phyloP scores from a whole-genome alignment of 2,888 invertebrate species.

The Callyntrura guangdongensis region DNA sequence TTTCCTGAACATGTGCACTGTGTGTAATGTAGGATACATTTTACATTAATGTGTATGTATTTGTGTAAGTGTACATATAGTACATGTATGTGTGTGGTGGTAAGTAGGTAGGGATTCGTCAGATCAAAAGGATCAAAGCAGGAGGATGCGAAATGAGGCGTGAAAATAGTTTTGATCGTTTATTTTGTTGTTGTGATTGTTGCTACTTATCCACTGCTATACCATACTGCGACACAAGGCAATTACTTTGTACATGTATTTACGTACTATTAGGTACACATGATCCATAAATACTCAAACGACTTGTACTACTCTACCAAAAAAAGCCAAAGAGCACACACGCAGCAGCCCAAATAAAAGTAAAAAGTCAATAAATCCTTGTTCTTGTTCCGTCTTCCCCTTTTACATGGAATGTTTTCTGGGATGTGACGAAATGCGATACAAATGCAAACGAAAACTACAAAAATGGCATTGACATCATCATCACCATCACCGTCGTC shows the following conservation, averaged over 20 bases:
- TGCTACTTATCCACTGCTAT: neutral
- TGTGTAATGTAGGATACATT: neutral
- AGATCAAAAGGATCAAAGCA: conserved; percentile 33
- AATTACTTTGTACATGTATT: conserved; percentile 14
- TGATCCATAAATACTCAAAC: neutral
- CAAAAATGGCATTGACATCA: conserved; percentile 69
- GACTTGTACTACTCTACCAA: neutral
- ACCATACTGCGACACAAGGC: neutral
- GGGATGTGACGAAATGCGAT: conserved; percentile 18
- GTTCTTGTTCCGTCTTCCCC: conserved; percentile 58
- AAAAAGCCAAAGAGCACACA: conserved; percentile 12
- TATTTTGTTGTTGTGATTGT: conserved; percentile 11
- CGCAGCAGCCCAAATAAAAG: neutral
- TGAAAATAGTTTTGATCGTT: conserved; percentile 62
- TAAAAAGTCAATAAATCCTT: conserved; percentile 52
- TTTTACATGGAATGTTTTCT: conserved; percentile 54
- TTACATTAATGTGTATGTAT: neutral
- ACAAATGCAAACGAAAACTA: conserved; percentile 12
- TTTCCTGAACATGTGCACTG: conserved; percentile 24
- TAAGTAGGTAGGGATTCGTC: neutral
- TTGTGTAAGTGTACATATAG: conserved; percentile 34
- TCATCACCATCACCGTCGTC: conserved; percentile 35
- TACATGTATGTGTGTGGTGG: conserved; percentile 1
- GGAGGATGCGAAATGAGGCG: conserved; percentile 66
- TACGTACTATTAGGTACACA: neutral